phyloP scores from a whole-genome alignment of 2,888 invertebrate genomes.

The Hypolimnas misippus region DNA sequence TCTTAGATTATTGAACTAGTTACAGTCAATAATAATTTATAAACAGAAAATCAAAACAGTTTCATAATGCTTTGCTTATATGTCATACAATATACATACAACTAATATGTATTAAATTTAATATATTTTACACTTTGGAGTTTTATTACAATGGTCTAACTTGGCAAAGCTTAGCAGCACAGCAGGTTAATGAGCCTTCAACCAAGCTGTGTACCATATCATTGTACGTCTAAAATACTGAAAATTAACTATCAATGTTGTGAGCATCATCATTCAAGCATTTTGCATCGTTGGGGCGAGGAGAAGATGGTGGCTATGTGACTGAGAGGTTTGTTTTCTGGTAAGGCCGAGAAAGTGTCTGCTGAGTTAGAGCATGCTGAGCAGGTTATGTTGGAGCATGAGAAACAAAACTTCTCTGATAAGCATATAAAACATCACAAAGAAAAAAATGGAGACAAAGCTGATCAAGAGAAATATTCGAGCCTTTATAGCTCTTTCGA shows the following conservation, averaged over 20 bases:
- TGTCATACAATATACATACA: background rate
- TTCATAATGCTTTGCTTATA: background rate
- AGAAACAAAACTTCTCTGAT: constrained; percentile 74
- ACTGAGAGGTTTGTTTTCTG: constrained; percentile 81
- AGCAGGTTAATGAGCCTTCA: constrained; percentile 1
- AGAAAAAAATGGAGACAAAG: constrained; percentile 60
- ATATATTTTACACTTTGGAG: background rate
- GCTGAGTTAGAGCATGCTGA: constrained; percentile 80
- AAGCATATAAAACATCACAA: constrained; percentile 61
- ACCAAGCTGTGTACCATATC: constrained; percentile 23
- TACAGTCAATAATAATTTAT: background rate
- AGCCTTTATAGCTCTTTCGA: constrained; percentile 77
- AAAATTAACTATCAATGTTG: constrained; percentile 53
- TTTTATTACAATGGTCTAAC: background rate
- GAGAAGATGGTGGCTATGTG: constrained; percentile 53
- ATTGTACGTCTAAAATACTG: constrained; percentile 22
- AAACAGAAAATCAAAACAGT: too few species aligned
- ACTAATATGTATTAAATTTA: background rate
- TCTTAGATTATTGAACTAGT: background rate
- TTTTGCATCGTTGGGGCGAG: constrained; percentile 53
- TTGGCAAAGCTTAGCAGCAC: constrained; percentile 25
- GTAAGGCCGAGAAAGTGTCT: constrained; percentile 81
- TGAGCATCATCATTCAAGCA: constrained; percentile 62
- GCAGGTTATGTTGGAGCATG: constrained; percentile 82
- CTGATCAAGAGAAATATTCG: constrained; percentile 69